These are phyloP conservation scores for Meghimatium bilineatum DNA, from an alignment of 2,888 invertebrate species.

Conservation along the genomic window DNA sequence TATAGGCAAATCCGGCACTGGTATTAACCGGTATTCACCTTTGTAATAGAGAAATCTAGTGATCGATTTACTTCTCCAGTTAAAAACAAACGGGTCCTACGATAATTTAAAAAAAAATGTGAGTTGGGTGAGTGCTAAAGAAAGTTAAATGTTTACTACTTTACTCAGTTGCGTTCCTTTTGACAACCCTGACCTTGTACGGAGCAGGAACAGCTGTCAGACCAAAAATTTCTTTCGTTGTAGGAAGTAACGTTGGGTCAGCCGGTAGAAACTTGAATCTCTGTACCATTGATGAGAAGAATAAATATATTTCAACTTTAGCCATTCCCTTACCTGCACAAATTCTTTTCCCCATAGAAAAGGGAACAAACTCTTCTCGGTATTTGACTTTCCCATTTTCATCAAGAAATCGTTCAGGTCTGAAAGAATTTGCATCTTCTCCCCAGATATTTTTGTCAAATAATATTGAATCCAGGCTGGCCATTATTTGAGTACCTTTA, in stretches of 20 bases:
- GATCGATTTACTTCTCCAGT: too few species aligned
- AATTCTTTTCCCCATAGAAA: conserved; percentile 15
- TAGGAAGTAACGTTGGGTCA: not conserved
- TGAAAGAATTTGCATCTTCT: conserved; percentile 58
- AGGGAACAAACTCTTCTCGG: conserved; percentile 23
- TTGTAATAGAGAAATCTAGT: too few species aligned
- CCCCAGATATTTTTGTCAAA: conserved; percentile 51
- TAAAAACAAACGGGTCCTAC: too few species aligned
- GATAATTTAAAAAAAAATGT: too few species aligned
- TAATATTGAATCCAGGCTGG: conserved; percentile 5
- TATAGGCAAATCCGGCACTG: too few species aligned
- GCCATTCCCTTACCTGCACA: conserved; percentile 27
- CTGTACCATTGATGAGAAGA: conserved; percentile 10
- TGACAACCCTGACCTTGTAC: conserved; percentile 1
- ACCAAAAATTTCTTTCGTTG: not conserved
- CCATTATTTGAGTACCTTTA: not conserved
- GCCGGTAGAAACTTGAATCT: conserved; percentile 23
- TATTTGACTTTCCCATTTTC: conserved; percentile 44
- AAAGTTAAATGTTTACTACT: too few species aligned
- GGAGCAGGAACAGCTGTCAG: not conserved
- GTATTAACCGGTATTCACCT: too few species aligned
- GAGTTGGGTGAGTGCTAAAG: too few species aligned
- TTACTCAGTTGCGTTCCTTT: not conserved
- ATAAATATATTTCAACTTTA: conserved; percentile 10
- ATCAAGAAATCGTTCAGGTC: conserved; percentile 63